Conservation (phyloP, 2,888 invertebrate genomes). For the Orthosia gothica region DNA sequence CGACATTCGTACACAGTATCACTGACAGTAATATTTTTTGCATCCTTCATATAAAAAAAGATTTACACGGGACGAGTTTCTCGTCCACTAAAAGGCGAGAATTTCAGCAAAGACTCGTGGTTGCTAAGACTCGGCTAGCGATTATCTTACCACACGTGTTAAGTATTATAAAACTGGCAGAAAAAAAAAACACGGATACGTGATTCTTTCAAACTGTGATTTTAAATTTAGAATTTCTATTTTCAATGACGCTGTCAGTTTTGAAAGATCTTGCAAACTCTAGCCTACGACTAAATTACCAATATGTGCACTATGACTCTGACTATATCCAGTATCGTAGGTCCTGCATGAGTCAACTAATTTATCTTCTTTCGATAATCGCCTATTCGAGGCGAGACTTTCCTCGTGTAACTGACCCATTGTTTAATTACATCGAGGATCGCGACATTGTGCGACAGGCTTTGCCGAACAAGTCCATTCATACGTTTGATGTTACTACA, state of each 20-base stretch:
- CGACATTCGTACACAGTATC: not conserved
- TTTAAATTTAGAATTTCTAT: not conserved
- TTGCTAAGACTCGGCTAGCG: not conserved
- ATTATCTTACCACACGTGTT: not conserved
- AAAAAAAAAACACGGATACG: not conserved
- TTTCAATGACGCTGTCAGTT: not conserved
- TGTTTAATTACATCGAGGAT: slow-evolving; percentile 30
- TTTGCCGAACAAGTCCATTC: slow-evolving; percentile 31
- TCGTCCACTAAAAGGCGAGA: too few relatives aligned
- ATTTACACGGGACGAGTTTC: not conserved
- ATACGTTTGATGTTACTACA: slow-evolving; percentile 9
- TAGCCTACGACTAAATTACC: not conserved
- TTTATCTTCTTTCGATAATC: not conserved
- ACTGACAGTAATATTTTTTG: slow-evolving; percentile 1
- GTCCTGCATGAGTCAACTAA: not conserved
- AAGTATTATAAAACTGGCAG: not conserved
- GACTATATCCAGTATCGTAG: too few relatives aligned
- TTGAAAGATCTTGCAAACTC: not conserved
- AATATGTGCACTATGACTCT: too few relatives aligned
- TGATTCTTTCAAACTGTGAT: not conserved
- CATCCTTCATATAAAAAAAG: slow-evolving; percentile 2
- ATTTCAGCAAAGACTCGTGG: too few relatives aligned
- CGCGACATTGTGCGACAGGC: not conserved
- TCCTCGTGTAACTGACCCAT: not conserved
- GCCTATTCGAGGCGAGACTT: not conserved